Base-by-base conservation (phyloP, 2,888 invertebrate species). In the Limenitis camilla region DNA sequence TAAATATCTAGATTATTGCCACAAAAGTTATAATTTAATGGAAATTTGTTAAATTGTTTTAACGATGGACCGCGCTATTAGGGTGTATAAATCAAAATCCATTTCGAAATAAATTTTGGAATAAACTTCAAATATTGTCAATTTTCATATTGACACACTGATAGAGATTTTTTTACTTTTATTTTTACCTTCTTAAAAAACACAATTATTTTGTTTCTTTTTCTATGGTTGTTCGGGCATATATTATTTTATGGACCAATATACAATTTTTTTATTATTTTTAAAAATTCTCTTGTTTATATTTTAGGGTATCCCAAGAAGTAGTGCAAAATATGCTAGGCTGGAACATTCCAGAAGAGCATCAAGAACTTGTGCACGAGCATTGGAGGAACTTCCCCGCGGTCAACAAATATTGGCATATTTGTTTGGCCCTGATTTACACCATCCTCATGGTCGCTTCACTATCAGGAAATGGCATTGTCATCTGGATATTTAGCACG, bases 401-500 rank as follows among this genome's bases (percentile, higher is more conserved):
- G 0, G 92, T 92, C 31, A 90, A 89, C 66, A 91, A 91, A 64
- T 91, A 90, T 69, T 90, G 91, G 88, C 92, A 92, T 67, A 90
- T 90, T 55, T 81, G 90, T 39, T 72, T 93, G 11, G 93, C 91
- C 2, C 86, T 92, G 33, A 81, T 91, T 56, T 93, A 92, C 72
- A 82, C 90, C 27, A 85, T 89, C 67, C 84, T 93, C 30, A 89
- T 92, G 88, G 52, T 88, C 1, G 78, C 89, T 2, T 92, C 91
- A 0, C 42, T 90, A 2, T 81, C 90, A 19, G 93, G 93, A n/a
- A 93, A 93, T 66, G 92, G 92, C 5, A 89, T 92, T 62, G 93
- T 93, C 58, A 86, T 93, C 56, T 92, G 92, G 91, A 91, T 93
- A 67, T 93, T 93, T 70, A 86, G 91, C 69, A 92, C 92, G 92